phyloP scores from a whole-genome alignment of 2,797 vertebrate species.

The Hydrophis major region DNA sequence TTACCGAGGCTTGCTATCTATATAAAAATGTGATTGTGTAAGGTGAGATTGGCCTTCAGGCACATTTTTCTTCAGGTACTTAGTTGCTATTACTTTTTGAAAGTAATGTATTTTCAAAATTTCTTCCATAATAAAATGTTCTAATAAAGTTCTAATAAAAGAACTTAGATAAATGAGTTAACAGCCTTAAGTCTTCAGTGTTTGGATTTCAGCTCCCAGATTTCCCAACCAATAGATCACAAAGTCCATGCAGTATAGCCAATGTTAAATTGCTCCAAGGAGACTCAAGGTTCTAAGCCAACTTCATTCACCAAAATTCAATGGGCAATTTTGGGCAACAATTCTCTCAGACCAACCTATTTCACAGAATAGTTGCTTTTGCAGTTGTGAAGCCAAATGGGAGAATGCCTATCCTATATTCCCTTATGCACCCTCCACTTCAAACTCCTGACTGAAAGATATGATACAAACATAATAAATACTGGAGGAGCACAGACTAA shows the following conservation, averaged over 20 bases:
- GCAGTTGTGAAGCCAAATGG: background rate
- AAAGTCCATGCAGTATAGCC: background rate
- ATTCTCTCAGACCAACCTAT: background rate
- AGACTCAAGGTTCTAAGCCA: background rate
- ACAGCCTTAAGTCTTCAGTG: background rate
- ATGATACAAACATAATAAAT: background rate
- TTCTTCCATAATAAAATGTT: background rate
- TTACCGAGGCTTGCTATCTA: background rate
- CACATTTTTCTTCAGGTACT: background rate
- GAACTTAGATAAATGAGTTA: background rate
- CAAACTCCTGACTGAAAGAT: background rate
- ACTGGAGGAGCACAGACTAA: background rate
- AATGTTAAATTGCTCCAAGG: background rate
- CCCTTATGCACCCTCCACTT: no score
- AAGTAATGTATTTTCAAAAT: background rate
- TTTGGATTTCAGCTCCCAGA: background rate
- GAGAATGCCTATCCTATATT: background rate
- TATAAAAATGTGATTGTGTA: background rate
- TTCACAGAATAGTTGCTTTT: background rate
- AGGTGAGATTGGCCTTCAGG: background rate
- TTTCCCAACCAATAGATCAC: background rate
- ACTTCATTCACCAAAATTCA: background rate
- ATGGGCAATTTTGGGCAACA: background rate
- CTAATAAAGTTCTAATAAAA: no score
- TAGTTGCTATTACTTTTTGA: background rate